These are phyloP conservation scores for Seriola dumerili DNA, from an alignment of 2,113 vertebrate genomes.

Conservation along the genomic window DNA sequence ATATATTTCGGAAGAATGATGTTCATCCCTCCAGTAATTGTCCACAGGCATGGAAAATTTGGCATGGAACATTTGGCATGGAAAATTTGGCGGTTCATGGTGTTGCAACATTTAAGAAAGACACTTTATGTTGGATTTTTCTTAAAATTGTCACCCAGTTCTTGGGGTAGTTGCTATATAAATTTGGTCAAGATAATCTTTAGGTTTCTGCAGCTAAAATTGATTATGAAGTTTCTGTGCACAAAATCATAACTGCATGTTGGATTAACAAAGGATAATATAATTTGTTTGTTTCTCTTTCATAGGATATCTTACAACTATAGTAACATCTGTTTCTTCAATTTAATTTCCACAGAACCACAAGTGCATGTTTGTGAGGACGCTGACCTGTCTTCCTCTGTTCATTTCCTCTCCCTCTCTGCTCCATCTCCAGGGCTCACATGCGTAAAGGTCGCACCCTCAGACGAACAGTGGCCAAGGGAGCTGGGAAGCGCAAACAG, in stretches of 20 bases:
- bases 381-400: constrained; percentile 10
- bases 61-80: too few relatives aligned
- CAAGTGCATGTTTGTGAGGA: background rate
- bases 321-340: background rate
- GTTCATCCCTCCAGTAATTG: too few relatives aligned
- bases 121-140: too few relatives aligned
- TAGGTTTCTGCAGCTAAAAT: background rate
- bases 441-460: constrained; percentile 88
- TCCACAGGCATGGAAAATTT: too few relatives aligned
- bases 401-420: background rate
- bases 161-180: too few relatives aligned
- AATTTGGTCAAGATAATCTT: background rate
- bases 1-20: too few relatives aligned
- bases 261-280: constrained; percentile 33
- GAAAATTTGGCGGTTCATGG: too few relatives aligned
- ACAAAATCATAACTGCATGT: background rate
- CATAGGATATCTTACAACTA: background rate
- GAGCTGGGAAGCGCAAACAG: constrained; percentile 83
- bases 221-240: constrained; percentile 6
- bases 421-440: constrained; percentile 82
- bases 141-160: too few relatives aligned
- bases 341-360: background rate
- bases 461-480: constrained; percentile 90
- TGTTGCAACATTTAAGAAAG: too few relatives aligned
- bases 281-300: background rate